phyloP scores from a whole-genome alignment of 1,140 invertebrate genomes.

The Drosophila serrata region DNA sequence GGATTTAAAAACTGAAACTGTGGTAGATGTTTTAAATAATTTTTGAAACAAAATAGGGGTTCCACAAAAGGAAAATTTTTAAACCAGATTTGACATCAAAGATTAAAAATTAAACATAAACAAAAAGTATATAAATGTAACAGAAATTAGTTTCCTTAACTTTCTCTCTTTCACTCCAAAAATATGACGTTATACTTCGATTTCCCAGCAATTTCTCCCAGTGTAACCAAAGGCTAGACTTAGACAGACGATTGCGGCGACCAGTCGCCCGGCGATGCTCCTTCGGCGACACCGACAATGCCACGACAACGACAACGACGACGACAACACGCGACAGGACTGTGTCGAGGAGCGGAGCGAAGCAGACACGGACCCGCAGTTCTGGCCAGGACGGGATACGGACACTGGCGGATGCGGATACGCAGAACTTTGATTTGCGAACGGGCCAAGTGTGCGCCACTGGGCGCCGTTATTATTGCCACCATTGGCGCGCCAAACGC shows the following conservation, averaged over 20 bases:
- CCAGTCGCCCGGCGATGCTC: constrained; percentile 59
- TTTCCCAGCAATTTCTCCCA: neutral
- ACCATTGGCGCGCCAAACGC: constrained; percentile 74
- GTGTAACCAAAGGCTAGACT: constrained; percentile 52
- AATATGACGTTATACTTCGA: neutral
- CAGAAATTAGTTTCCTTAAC: neutral
- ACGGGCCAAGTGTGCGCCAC: constrained; percentile 58
- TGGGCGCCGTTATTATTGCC: constrained; percentile 77
- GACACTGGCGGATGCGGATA: constrained; percentile 56
- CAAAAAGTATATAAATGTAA: neutral
- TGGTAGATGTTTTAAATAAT: neutral
- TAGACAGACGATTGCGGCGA: constrained; percentile 70
- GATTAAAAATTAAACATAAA: too few species aligned
- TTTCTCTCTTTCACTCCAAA: neutral
- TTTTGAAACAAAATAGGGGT: neutral
- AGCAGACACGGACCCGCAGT: constrained; percentile 38
- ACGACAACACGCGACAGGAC: constrained; percentile 42
- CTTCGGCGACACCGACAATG: constrained; percentile 57
- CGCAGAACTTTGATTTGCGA: constrained; percentile 74
- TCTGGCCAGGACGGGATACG: constrained; percentile 30
- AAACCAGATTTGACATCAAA: neutral
- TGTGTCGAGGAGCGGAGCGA: constrained; percentile 9
- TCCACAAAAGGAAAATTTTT: neutral
- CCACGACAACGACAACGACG: constrained; percentile 54
- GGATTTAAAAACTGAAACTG: neutral